Percentiles rank a stretch among this genome's conserved stretches.
These are phyloP conservation scores for Mergus octosetaceus DNA, from an alignment of 2,797 vertebrate genomes.

Conservation along the genomic window DNA sequence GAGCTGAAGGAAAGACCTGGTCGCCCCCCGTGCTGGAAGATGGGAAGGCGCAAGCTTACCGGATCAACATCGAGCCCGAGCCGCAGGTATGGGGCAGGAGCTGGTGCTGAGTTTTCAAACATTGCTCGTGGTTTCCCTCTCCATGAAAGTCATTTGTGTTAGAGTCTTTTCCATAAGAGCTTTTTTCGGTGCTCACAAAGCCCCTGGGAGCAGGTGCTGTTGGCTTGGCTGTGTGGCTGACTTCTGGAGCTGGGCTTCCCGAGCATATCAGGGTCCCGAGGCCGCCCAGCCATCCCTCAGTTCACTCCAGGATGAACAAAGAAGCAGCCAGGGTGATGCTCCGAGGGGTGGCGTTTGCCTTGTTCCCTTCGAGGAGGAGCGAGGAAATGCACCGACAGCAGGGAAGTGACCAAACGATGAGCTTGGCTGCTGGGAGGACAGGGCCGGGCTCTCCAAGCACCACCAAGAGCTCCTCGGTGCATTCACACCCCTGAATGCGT, in stretches of 20 bases:
- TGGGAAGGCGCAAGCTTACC: slow-evolving; percentile 87
- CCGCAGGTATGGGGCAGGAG: slow-evolving; percentile 82
- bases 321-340: neutral
- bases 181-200: neutral
- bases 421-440: rapidly evolving
- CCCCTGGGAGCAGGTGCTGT: rapidly evolving
- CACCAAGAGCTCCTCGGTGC: rapidly evolving
- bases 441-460: neutral
- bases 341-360: neutral
- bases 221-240: neutral
- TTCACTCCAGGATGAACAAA: neutral
- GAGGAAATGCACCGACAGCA: neutral
- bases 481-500: neutral
- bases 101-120: neutral
- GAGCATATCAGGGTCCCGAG: neutral
- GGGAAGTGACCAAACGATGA: rapidly evolving
- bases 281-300: neutral
- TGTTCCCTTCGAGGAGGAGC: neutral
- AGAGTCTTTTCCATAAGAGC: neutral
- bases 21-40: slow-evolving; percentile 85
- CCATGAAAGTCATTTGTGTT: neutral
- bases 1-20: slow-evolving; percentile 88
- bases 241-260: neutral
- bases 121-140: neutral
- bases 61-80: slow-evolving; percentile 83